Conservation (phyloP, 2,113 vertebrate genomes). For the Cyphomyrus discorhynchus region DNA sequence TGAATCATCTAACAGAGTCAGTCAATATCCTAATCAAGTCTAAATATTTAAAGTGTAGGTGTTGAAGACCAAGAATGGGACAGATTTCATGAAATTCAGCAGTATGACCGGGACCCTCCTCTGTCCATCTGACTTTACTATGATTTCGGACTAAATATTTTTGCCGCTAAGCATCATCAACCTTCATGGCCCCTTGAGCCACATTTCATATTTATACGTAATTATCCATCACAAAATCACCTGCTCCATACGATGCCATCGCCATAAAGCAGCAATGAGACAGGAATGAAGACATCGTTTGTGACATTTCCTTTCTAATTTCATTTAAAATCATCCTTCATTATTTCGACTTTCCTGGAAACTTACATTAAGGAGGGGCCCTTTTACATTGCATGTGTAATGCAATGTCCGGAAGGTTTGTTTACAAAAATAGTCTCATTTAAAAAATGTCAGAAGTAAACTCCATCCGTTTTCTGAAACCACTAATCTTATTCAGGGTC, state of each 20-base stretch:
- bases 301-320: background rate
- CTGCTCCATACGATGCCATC: background rate
- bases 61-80: background rate
- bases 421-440: background rate
- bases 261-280: background rate
- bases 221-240: background rate
- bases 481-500: too few species aligned
- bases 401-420: background rate
- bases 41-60: background rate
- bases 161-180: background rate
- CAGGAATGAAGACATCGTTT: background rate
- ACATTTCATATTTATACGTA: background rate
- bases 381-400: background rate
- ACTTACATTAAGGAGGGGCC: background rate
- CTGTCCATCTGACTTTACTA: background rate
- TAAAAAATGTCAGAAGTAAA: background rate
- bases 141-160: background rate
- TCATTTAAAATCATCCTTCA: background rate
- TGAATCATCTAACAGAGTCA: background rate
- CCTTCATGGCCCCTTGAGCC: background rate
- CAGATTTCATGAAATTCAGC: background rate
- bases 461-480: background rate
- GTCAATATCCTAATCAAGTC: background rate
- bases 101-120: background rate
- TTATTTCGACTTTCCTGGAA: background rate